Evolutionary conservation across 2,113 vertebrate genomes (phyloP).

Genomic region (Merops nubicus): DNA sequence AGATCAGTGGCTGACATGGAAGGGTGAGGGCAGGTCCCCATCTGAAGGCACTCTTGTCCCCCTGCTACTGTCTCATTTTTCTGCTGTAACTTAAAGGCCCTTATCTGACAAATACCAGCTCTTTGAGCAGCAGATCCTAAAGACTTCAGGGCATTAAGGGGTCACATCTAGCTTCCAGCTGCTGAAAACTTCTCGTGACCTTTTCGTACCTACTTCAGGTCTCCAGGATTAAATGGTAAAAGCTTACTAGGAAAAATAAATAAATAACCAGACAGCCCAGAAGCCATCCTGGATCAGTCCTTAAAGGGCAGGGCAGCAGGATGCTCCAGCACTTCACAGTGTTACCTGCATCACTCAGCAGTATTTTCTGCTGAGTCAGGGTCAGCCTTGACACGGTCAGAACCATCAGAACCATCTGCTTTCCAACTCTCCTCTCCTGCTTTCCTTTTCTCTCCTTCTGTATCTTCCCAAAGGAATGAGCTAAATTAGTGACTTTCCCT

Average conservation of each 20-base stretch:
- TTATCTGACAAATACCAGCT: not conserved
- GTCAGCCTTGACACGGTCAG: not conserved
- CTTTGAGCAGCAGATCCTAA: not conserved
- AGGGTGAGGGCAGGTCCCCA: not conserved
- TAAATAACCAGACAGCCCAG: not conserved
- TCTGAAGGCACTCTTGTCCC: not conserved
- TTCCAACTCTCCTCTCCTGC: not conserved
- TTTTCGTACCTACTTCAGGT: not conserved
- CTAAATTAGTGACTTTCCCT: not conserved
- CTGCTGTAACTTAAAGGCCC: not conserved
- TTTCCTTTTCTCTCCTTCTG: not conserved
- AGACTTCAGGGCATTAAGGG: not conserved
- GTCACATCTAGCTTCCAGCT: not conserved
- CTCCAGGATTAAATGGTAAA: not conserved
- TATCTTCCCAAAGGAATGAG: not conserved
- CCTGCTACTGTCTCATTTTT: not conserved
- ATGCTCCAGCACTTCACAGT: not conserved
- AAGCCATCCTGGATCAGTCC: not conserved
- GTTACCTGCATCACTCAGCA: not conserved
- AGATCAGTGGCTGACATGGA: not conserved
- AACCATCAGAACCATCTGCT: not conserved
- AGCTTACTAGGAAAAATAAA: not conserved
- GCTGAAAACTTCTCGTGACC: not conserved
- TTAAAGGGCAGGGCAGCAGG: not conserved
- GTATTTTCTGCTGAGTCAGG: conserved; percentile 33